A percentile compares a stretch with the other conserved stretches of the same genome.
Conservation (phyloP, 1,140 invertebrate genomes). For the Augochlora pura region DNA sequence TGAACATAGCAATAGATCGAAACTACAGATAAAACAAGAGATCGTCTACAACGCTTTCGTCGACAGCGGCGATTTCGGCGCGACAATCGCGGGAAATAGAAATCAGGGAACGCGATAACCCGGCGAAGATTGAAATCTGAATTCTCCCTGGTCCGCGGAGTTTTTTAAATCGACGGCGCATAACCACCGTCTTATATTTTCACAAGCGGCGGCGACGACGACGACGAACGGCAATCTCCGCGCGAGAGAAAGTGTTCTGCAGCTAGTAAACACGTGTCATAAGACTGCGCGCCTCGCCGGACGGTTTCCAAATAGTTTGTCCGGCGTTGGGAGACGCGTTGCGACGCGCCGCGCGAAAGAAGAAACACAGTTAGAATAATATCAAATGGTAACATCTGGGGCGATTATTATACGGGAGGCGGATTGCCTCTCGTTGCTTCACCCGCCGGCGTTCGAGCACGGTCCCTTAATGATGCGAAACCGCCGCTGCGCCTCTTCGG, state of each 20-base stretch:
- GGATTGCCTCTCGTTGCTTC: neutral
- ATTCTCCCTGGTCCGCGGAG: neutral
- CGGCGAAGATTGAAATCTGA: too few species aligned
- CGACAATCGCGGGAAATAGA: too few species aligned
- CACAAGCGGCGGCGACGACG: too few species aligned
- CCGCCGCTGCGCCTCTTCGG: neutral
- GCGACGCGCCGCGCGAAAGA: too few species aligned
- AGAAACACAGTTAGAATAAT: neutral
- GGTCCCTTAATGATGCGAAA: conserved; percentile 49
- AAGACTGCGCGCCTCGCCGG: neutral
- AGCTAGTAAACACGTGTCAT: neutral
- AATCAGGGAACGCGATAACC: neutral
- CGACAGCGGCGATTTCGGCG: too few species aligned
- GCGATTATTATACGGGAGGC: conserved; percentile 7
- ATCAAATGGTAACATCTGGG: neutral
- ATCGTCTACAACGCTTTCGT: too few species aligned
- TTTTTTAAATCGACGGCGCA: neutral
- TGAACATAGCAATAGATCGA: too few species aligned
- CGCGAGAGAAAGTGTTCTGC: neutral
- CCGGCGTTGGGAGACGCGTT: neutral
- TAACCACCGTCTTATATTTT: neutral
- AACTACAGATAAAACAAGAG: too few species aligned
- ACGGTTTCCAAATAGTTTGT: neutral
- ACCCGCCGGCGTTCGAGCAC: neutral
- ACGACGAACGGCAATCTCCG: neutral